Conservation (phyloP, 1,140 invertebrate species). For the Hylaeus anthracinus region DNA sequence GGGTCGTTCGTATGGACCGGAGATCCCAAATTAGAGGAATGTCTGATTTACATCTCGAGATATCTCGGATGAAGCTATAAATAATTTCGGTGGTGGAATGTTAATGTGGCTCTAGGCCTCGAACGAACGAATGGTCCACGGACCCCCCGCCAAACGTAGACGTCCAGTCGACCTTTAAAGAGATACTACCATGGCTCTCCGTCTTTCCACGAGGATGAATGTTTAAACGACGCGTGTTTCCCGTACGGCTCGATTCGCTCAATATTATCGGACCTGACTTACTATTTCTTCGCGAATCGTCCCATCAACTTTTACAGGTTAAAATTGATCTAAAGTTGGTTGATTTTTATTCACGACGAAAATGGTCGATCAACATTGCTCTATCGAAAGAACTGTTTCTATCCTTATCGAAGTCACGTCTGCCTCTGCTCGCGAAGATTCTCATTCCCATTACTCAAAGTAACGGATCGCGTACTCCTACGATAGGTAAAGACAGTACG, state of each 20-base stretch:
- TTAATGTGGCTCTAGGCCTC: slow-evolving; percentile 71
- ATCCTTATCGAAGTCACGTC: neutral
- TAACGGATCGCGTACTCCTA: slow-evolving; percentile 8
- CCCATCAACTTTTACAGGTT: neutral
- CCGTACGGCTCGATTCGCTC: neutral
- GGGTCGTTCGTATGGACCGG: slow-evolving; percentile 16
- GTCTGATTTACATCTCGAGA: slow-evolving; percentile 76
- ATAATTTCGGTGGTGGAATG: slow-evolving; percentile 77
- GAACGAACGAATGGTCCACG: slow-evolving; percentile 66
- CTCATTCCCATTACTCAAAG: neutral
- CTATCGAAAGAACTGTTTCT: neutral
- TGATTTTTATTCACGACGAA: too few species aligned
- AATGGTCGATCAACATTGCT: too few species aligned
- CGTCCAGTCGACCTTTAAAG: slow-evolving; percentile 62
- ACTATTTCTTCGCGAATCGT: neutral
- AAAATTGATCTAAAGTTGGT: too few species aligned
- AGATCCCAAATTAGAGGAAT: slow-evolving; percentile 75
- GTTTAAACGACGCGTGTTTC: slow-evolving; percentile 13
- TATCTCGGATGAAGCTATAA: slow-evolving; percentile 77
- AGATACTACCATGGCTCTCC: slow-evolving; percentile 44
- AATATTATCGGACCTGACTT: neutral
- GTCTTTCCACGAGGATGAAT: slow-evolving; percentile 4
- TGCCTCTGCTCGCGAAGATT: neutral
- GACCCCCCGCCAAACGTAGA: slow-evolving; percentile 61
- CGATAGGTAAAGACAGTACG: slow-evolving; percentile 37